A percentile compares a stretch with the other conserved stretches of the same genome.
phyloP scores from a whole-genome alignment of 1,140 invertebrate genomes.

The Zaprionus vittiger region DNA sequence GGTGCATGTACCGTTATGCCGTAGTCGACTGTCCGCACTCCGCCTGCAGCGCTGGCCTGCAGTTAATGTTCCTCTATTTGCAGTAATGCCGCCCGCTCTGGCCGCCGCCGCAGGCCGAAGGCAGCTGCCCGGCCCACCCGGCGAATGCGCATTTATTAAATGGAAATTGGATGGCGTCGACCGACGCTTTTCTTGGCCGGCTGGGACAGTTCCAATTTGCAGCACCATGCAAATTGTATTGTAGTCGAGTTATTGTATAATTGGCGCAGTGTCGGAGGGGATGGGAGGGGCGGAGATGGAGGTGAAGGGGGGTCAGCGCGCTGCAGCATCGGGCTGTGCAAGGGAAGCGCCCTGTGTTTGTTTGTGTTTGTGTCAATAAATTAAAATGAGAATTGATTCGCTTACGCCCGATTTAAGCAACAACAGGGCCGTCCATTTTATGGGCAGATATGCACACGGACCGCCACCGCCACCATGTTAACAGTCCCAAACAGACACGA shows the following conservation, averaged over 20 bases:
- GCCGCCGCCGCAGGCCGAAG: background rate
- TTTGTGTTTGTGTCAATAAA: constrained; percentile 78
- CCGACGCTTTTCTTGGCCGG: constrained; percentile 44
- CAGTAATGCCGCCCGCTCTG: constrained; percentile 20
- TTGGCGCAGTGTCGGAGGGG: constrained; percentile 65
- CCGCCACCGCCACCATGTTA: constrained; percentile 42
- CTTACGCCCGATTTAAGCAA: constrained; percentile 82
- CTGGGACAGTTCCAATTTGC: constrained; percentile 75
- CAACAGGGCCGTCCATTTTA: constrained; percentile 69
- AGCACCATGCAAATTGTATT: constrained; percentile 79
- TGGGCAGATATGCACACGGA: constrained; percentile 62
- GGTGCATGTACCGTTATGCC: constrained; percentile 42
- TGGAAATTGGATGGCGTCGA: constrained; percentile 47
- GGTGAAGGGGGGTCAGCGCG: background rate
- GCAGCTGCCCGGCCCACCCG: constrained; percentile 31
- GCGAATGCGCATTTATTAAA: constrained; percentile 81
- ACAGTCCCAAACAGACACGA: constrained; percentile 49
- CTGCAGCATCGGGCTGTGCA: background rate
- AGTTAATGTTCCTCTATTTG: constrained; percentile 69
- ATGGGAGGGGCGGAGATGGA: background rate
- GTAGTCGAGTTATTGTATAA: constrained; percentile 82
- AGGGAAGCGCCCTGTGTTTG: constrained; percentile 13
- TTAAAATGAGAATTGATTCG: constrained; percentile 83
- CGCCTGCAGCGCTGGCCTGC: constrained; percentile 43
- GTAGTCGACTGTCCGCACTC: background rate